A percentile compares a stretch with the other conserved stretches of the same genome.
phyloP scores from a whole-genome alignment of 2,888 invertebrate genomes.

The Himalopsyche japonica region DNA sequence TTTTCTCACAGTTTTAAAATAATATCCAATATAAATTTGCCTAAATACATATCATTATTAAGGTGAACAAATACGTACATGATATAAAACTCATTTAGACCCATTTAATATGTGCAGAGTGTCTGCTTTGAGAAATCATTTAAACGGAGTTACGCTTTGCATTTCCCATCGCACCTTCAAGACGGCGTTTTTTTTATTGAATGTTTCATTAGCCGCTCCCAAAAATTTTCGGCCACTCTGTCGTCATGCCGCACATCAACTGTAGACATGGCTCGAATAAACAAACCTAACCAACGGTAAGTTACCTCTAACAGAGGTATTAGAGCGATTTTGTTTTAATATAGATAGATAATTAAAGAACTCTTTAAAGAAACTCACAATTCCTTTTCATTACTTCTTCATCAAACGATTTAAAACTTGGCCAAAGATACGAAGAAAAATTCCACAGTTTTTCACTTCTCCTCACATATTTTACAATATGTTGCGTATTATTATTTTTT shows the following conservation, averaged over 20 bases:
- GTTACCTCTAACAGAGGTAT: slow-evolving; percentile 9
- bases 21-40: too few relatives aligned
- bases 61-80: not conserved
- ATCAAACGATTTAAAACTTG: too few relatives aligned
- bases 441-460: too few relatives aligned
- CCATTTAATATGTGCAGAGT: slow-evolving; percentile 16
- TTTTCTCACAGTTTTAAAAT: too few relatives aligned
- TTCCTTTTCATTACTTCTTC: too few relatives aligned
- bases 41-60: too few relatives aligned
- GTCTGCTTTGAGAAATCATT: slow-evolving; percentile 30
- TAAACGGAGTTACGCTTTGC: slow-evolving; percentile 30
- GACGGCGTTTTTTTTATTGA: slow-evolving; percentile 30
- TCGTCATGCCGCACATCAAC: slow-evolving; percentile 17
- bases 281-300: slow-evolving; percentile 41
- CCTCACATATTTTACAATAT: too few relatives aligned
- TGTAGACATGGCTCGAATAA: slow-evolving; percentile 23
- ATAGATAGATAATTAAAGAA: too few relatives aligned
- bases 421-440: too few relatives aligned
- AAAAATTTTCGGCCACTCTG: slow-evolving; percentile 37
- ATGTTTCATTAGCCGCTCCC: slow-evolving; percentile 39
- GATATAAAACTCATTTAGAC: not conserved
- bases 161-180: slow-evolving; percentile 28
- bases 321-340: not conserved
- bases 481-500: too few relatives aligned
- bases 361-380: too few relatives aligned